Evolutionary conservation across 2,888 invertebrate species (phyloP), one percentile per base, ranked within the genome.

Genomic region (Zelleria hepariella): DNA sequence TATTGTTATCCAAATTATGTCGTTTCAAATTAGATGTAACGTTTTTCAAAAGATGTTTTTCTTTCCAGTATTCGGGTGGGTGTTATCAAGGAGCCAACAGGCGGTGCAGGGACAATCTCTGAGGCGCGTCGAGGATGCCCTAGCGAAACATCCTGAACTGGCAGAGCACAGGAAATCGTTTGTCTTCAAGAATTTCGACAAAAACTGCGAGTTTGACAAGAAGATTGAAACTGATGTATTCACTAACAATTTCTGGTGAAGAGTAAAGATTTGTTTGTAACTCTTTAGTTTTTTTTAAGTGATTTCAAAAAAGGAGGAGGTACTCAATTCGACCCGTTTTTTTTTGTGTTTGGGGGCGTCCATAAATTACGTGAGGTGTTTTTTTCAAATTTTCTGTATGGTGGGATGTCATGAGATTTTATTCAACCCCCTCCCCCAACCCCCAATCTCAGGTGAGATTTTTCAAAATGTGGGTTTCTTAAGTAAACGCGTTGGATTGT

Each of bases 31-130:
- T n/a, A n/a, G n/a, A n/a, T n/a, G n/a, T n/a, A n/a, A n/a, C n/a
- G 15, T 10, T 32, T 42, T 42, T 10, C 15, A 15, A n/a, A n/a
- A n/a, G n/a, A 20, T 21, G n/a, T n/a, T n/a, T 6, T 53, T 1
- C 25, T 61, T 82, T 80, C 7, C 78, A 88, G 87, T 82, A 0
- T 86, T 78, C 67, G 72, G 81, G 0, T 87, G 86, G 86, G 69
- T 87, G 4, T 67, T 87, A 0, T 77, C 85, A 2, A 74, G 86
- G 18, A 74, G 61, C 61, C 86, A 83, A 54, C 78, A 78, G 0
- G 77, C 75, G 23, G 68, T 86, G 0, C 69, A 80, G 59, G 84
- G 83, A 0, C 78, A 78, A 0, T 64, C 64, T 0, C 62, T 84
- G 48, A 81, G 79, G 65, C 78, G 75, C 25, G 74, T 87, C 0